Percentiles rank a stretch among this genome's conserved stretches.
These are phyloP conservation scores for Drosophila arizonae DNA, from an alignment of 1,140 invertebrate genomes.

Conservation along the genomic window DNA sequence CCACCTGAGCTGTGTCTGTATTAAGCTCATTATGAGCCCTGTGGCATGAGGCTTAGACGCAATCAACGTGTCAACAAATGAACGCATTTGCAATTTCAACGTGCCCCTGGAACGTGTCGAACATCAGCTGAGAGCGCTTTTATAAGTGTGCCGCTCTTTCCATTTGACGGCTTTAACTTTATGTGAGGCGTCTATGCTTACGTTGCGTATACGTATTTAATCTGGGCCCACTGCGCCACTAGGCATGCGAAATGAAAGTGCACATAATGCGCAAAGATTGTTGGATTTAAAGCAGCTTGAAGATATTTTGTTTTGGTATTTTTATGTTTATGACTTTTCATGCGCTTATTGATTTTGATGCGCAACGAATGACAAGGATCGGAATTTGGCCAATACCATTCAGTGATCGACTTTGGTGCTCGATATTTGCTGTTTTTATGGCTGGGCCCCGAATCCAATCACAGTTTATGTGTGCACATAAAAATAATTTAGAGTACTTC, in stretches of 20 bases:
- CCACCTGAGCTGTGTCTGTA: conserved; percentile 34
- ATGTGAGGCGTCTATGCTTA: background rate
- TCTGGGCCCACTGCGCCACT: too few species aligned
- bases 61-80: conserved; percentile 47
- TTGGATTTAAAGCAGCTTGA: conserved; percentile 45
- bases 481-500: conserved; percentile 60
- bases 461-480: conserved; percentile 67
- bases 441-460: conserved; percentile 65
- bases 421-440: conserved; percentile 30
- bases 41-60: conserved; percentile 46
- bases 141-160: background rate
- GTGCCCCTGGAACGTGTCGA: background rate
- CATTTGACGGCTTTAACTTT: conserved; percentile 4
- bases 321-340: conserved; percentile 68
- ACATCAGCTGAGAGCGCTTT: conserved; percentile 10
- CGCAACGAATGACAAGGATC: conserved; percentile 49
- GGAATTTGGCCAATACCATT: conserved; percentile 18
- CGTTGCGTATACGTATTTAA: conserved; percentile 45
- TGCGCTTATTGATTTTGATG: conserved; percentile 77
- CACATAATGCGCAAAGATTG: conserved; percentile 2
- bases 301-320: conserved; percentile 40
- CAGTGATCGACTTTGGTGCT: background rate
- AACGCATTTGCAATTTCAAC: background rate
- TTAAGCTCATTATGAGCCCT: conserved; percentile 71
- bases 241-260: background rate